Evolutionary conservation across 37 sponge, comb jelly and placozoan genomes (phyloP).

Genomic region (Halichondria panicea): DNA sequence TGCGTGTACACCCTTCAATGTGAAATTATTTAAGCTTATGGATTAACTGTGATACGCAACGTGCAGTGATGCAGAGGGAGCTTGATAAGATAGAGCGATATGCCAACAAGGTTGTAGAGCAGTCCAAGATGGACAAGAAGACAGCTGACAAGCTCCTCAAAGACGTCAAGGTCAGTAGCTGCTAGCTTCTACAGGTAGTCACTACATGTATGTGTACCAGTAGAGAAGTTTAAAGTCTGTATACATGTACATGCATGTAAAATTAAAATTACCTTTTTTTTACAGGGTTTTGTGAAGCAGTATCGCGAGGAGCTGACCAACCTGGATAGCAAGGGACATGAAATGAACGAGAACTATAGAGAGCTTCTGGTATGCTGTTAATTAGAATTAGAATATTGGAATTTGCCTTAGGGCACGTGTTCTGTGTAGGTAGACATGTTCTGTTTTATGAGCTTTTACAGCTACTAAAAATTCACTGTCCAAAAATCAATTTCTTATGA

Average conservation of each 20-base stretch:
- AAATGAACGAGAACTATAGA: conserved; percentile 52
- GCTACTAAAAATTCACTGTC: not conserved
- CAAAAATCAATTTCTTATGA: not conserved
- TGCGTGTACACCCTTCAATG: not conserved
- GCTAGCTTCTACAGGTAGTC: not conserved
- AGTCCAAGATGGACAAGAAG: conserved; percentile 13
- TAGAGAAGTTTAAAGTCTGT: conserved; percentile 9
- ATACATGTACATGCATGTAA: not conserved
- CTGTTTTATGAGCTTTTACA: too few species aligned
- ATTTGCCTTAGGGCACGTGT: too few species aligned
- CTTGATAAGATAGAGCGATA: conserved; percentile 69
- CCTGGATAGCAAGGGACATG: conserved; percentile 24
- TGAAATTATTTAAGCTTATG: not conserved
- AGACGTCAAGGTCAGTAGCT: conserved; percentile 47
- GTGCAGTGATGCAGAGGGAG: conserved; percentile 74
- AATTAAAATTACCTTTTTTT: not conserved
- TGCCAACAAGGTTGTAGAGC: conserved; percentile 48
- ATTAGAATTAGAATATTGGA: too few species aligned
- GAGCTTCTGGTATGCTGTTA: conserved; percentile 70
- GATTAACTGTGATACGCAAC: not conserved
- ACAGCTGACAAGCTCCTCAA: conserved; percentile 28
- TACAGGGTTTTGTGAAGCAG: conserved; percentile 51
- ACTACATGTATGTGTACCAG: not conserved
- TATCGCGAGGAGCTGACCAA: conserved; percentile 42
- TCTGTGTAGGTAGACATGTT: too few species aligned